A percentile compares a stretch with the other conserved stretches of the same genome.
Evolutionary conservation across 1,140 invertebrate genomes (phyloP).

Genomic region (Bombus vancouverensis): DNA sequence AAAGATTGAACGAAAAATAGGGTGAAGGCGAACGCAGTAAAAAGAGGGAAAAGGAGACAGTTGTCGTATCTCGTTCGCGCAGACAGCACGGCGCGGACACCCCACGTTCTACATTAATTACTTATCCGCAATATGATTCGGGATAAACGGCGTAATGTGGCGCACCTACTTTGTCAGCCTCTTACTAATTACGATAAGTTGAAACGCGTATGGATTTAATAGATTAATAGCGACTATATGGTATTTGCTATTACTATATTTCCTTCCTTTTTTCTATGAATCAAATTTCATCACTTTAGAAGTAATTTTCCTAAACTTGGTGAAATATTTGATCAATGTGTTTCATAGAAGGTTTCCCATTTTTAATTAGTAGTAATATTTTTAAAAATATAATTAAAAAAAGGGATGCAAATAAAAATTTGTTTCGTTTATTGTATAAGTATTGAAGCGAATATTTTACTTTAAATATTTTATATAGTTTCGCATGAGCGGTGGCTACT

Average conservation of each 20-base stretch:
- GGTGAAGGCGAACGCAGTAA: constrained; percentile 37
- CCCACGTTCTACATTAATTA: constrained; percentile 68
- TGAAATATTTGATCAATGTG: neutral
- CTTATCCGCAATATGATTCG: constrained; percentile 36
- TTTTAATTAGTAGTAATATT: too few species aligned
- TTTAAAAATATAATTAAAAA: too few species aligned
- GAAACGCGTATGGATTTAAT: neutral
- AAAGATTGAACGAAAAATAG: constrained; percentile 42
- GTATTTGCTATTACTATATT: neutral
- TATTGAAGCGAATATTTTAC: too few species aligned
- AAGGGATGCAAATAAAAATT: too few species aligned
- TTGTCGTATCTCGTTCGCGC: constrained; percentile 59
- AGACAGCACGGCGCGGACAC: constrained; percentile 72
- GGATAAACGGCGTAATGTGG: constrained; percentile 16
- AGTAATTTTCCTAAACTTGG: neutral
- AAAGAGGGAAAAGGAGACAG: constrained; percentile 40
- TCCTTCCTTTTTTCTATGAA: neutral
- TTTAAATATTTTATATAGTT: too few species aligned
- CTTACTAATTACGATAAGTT: constrained; percentile 18
- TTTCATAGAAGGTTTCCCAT: too few species aligned
- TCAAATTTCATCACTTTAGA: neutral
- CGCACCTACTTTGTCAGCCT: constrained; percentile 21
- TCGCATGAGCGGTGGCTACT: too few species aligned
- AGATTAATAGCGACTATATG: neutral
- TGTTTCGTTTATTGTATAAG: too few species aligned